These are phyloP conservation scores for Bergia puertoricense DNA, from an alignment of 92 coral and sea anemone species.

Conservation along the genomic window DNA sequence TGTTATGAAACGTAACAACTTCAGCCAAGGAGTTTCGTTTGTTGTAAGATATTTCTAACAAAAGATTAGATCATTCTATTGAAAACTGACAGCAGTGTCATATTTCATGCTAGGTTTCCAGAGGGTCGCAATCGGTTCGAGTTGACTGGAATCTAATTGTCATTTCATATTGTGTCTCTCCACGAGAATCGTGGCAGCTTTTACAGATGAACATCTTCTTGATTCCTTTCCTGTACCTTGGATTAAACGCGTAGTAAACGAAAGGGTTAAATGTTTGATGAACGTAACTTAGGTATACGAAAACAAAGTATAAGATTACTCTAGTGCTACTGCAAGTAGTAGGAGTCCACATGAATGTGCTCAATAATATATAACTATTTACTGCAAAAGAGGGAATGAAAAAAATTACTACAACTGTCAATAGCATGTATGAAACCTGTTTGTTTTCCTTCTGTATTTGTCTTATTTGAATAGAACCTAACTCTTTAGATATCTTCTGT, in stretches of 20 bases:
- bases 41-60: too few species aligned
- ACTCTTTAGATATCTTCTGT: not conserved
- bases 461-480: not conserved
- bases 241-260: not conserved
- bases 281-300: not conserved
- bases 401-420: not conserved
- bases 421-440: not conserved
- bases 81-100: too few species aligned
- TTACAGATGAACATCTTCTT: not conserved
- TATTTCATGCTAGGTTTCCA: too few species aligned
- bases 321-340: too few species aligned
- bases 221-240: not conserved
- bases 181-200: too few species aligned
- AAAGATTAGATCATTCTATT: too few species aligned
- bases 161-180: too few species aligned
- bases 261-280: not conserved
- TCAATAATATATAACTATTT: not conserved
- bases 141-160: too few species aligned
- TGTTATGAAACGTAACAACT: too few species aligned
- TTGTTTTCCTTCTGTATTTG: not conserved
- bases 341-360: not conserved
- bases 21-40: too few species aligned
- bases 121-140: too few species aligned
- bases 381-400: not conserved
- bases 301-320: not conserved